Evolutionary conservation across 2,888 invertebrate species (phyloP), one percentile per base, ranked within the genome.

Genomic region (Apodemia mormo): DNA sequence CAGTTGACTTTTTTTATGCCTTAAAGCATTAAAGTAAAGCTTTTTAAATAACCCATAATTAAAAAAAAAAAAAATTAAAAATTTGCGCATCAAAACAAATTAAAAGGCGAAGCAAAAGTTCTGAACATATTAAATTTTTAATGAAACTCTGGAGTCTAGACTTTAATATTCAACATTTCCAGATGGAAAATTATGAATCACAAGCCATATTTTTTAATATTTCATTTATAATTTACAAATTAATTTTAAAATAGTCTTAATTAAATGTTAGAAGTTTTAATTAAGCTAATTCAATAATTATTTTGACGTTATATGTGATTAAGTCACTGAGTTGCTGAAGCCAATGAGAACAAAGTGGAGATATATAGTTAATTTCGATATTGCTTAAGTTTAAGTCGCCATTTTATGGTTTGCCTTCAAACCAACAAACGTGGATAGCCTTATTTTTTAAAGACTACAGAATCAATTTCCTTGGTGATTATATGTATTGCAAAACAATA

Each of bases 121-220:
- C 12, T 30, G 10, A 58, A 30, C 30, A 58, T 30, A 58, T 30
- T 49, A 58, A 58, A 58, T 58, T 10, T 30, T 58, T 58, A 58
- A 58, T 58, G 58, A 58, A 30, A 30, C 30, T 33, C 58, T 12
- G 1, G 49, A 49, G 49, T 14, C 49, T 49, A 30, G 29, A 58
- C 30, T 58, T 58, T 58, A 12, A 58, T 30, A 30, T 58, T 58
- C 22, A 22, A 22, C 22, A 22, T 22, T 58, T 58, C 58, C 58
- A 58, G 58, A 58, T 58, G 58, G 12, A 58, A 58, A 58, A 58
- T 58, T 58, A 58, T 58, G 58, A 58, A 4, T 33, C 12, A 3
- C 10, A 58, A 58, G 33, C 29, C 12, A 7, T 58, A 30, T 10
- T 12, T 29, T 58, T 58, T 58, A 10, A 58, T 12, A 30, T 58